These are phyloP conservation scores for Dorcus parallelipipedus DNA, from an alignment of 2,888 invertebrate genomes.

Conservation along the genomic window DNA sequence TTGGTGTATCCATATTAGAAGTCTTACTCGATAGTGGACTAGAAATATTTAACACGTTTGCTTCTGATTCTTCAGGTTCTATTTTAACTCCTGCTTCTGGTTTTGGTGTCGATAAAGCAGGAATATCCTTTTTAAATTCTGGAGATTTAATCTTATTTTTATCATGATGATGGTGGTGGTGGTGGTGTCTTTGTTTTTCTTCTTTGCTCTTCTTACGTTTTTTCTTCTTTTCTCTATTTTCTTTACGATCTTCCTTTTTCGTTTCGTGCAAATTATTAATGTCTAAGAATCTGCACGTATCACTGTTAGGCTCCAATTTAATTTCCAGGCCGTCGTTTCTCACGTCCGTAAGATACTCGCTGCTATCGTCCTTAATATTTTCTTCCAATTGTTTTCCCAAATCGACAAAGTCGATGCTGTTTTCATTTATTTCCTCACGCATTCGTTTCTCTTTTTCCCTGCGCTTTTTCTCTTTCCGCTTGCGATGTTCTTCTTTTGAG, in stretches of 20 bases:
- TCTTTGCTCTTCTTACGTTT: slow-evolving; percentile 82
- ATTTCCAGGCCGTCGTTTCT: background rate
- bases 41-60: slow-evolving; percentile 58
- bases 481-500: slow-evolving; percentile 54
- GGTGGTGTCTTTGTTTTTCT: slow-evolving; percentile 63
- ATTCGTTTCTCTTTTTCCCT: slow-evolving; percentile 57
- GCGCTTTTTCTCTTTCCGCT: slow-evolving; percentile 62
- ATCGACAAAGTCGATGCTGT: slow-evolving; percentile 76
- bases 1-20: slow-evolving; percentile 31
- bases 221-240: slow-evolving; percentile 76
- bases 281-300: slow-evolving; percentile 58
- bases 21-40: slow-evolving; percentile 56
- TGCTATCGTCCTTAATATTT: slow-evolving; percentile 68
- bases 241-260: slow-evolving; percentile 53
- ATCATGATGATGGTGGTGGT: slow-evolving; percentile 64
- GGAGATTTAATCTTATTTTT: slow-evolving; percentile 45
- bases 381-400: slow-evolving; percentile 81
- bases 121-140: slow-evolving; percentile 37
- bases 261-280: slow-evolving; percentile 49
- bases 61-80: slow-evolving; percentile 41
- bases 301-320: slow-evolving; percentile 36
- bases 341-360: slow-evolving; percentile 39
- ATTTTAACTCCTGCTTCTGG: slow-evolving; percentile 13
- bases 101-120: background rate
- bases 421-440: slow-evolving; percentile 63